These are phyloP conservation scores for Erebia palarica DNA, from an alignment of 2,888 invertebrate genomes.

Conservation along the genomic window DNA sequence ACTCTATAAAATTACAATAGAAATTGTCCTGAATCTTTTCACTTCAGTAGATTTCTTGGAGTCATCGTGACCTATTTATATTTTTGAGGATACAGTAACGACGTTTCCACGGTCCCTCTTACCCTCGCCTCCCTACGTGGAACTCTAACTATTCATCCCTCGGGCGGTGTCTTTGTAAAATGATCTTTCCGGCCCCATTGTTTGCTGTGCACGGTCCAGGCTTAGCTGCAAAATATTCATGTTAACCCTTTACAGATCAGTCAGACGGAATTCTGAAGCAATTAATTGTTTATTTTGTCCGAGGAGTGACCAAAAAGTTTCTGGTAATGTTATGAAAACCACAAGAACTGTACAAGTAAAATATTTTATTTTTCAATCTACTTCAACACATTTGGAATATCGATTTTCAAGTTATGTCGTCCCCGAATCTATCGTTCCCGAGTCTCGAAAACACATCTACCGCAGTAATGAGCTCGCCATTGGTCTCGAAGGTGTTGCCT, in stretches of 20 bases:
- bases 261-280: not conserved
- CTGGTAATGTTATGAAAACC: too few relatives aligned
- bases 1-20: too few relatives aligned
- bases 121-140: conserved; percentile 41
- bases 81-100: conserved; percentile 3
- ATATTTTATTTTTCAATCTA: too few relatives aligned
- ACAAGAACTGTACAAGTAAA: too few relatives aligned
- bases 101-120: conserved; percentile 38
- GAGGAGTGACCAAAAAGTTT: too few relatives aligned
- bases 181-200: conserved; percentile 55
- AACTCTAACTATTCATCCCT: conserved; percentile 56
- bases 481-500: too few relatives aligned
- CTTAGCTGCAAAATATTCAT: not conserved
- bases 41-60: not conserved
- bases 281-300: not conserved
- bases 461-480: too few relatives aligned
- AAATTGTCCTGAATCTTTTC: too few relatives aligned
- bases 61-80: conserved; percentile 6
- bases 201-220: conserved; percentile 41
- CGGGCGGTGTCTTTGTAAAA: conserved; percentile 57
- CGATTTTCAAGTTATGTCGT: too few relatives aligned
- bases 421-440: too few relatives aligned
- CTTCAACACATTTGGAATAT: too few relatives aligned
- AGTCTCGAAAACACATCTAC: too few relatives aligned
- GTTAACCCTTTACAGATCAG: conserved; percentile 11